Base-by-base conservation (phyloP, 2,113 vertebrate species). In the Oreochromis tanganicae region DNA sequence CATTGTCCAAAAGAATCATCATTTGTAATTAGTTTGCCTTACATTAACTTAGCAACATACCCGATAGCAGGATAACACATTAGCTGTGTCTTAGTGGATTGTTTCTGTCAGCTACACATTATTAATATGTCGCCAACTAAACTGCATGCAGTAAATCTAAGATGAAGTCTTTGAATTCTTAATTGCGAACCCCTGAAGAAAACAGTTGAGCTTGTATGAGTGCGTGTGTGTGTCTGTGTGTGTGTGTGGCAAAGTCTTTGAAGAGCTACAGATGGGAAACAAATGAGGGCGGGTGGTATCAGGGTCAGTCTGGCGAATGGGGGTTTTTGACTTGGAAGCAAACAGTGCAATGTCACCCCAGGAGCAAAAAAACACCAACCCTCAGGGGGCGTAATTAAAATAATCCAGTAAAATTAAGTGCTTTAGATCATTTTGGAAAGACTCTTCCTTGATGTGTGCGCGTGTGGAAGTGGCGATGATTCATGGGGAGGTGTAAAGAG, bases 341-440 rank as follows among this genome's bases (percentile, higher is more conserved):
- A 90, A 89, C 50, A 73, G 71, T 78, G 87, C 83, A 90, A 81
- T 88, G 89, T 89, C 89, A 88, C 88, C 88, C 71, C 52, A 83
- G 78, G 78, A 88, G 59, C 66, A 59, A 78, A 89, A 19, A 88
- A 88, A 80, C 82, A 93, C 78, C 63, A 34, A 80, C 11, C 83
- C 93, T 32, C 93, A 12, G 82, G 91, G 91, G 93, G 81, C 82
- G 29, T 91, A 86, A 93, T 95, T 94, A 93, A 93, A 91, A 88
- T 86, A 89, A 93, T 86, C 90, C 85, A 79, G 86, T 78, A 63
- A 89, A 93, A 94, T 87, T n/a, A 90, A 83, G 36, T 81, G 80
- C 71, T 82, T 91, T 59, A 88, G 19, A 91, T 92, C 82, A 85
- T 19, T 87, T 85, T 36, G 80, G 43, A 83, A 85, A 63, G 24